Conservation (phyloP, 2,888 invertebrate genomes). For the Lithosia quadra region DNA sequence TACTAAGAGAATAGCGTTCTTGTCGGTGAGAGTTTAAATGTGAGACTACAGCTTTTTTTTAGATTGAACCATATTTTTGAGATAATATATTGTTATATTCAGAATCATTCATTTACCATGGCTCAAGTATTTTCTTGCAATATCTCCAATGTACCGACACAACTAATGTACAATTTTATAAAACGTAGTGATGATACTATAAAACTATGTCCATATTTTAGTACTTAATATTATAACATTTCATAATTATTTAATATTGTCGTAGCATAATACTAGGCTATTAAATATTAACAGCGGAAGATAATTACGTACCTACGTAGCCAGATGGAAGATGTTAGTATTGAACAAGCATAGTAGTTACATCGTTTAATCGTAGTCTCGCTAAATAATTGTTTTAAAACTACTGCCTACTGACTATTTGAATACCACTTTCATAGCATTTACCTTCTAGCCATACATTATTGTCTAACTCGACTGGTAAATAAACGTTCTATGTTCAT, state of each 20-base stretch:
- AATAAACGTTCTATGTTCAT: conserved; percentile 38
- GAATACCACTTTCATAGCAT: conserved; percentile 35
- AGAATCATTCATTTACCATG: too few relatives aligned
- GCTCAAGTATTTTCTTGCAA: not conserved
- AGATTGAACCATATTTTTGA: too few relatives aligned
- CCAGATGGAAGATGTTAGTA: not conserved
- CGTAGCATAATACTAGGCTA: not conserved
- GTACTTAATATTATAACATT: too few relatives aligned
- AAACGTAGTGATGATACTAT: too few relatives aligned
- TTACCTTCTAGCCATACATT: conserved; percentile 39
- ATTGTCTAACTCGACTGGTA: conserved; percentile 53
- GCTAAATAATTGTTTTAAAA: conserved; percentile 57
- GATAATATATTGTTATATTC: too few relatives aligned
- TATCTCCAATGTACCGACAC: too few relatives aligned
- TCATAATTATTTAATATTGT: not conserved
- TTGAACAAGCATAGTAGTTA: not conserved
- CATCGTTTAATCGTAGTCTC: conserved; percentile 40
- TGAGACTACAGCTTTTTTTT: not conserved
- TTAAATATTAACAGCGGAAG: not conserved
- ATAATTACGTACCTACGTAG: not conserved
- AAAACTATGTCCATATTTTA: too few relatives aligned
- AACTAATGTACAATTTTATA: too few relatives aligned
- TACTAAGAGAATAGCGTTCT: not conserved
- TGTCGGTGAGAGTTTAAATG: too few relatives aligned
- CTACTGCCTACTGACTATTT: conserved; percentile 51